phyloP scores from a whole-genome alignment of 1,140 invertebrate genomes.

The honey bee (Apis mellifera) region DNA sequence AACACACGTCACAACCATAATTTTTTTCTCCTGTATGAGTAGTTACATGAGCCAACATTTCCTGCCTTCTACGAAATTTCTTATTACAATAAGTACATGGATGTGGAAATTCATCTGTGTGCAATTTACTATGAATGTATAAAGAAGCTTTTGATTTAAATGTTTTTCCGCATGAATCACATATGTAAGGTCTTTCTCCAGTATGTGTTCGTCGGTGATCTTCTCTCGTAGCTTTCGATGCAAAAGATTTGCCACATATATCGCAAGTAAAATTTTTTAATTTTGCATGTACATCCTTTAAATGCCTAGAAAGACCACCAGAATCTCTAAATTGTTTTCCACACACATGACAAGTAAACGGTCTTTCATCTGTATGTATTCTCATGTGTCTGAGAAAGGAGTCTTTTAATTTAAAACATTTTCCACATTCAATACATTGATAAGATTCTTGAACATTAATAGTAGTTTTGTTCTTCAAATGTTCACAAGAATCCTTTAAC shows the following conservation, averaged over 20 bases:
- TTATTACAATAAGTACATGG: constrained; percentile 79
- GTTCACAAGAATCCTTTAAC: not conserved
- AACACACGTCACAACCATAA: constrained; percentile 81
- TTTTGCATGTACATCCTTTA: constrained; percentile 70
- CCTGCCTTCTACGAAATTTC: constrained; percentile 81
- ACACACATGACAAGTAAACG: constrained; percentile 86
- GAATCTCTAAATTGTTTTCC: constrained; percentile 82
- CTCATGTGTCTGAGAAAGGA: constrained; percentile 80
- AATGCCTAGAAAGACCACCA: constrained; percentile 73
- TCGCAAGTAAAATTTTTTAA: constrained; percentile 79
- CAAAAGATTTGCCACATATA: constrained; percentile 76
- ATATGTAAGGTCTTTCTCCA: constrained; percentile 84
- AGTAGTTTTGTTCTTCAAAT: constrained; percentile 18
- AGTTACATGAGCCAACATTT: constrained; percentile 79
- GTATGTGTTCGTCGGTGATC: constrained; percentile 86
- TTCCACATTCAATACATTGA: constrained; percentile 80
- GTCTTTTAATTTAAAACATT: constrained; percentile 78
- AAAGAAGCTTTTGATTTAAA: constrained; percentile 82
- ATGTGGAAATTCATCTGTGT: constrained; percentile 81
- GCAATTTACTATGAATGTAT: constrained; percentile 82
- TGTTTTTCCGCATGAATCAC: constrained; percentile 84
- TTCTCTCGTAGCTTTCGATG: constrained; percentile 82
- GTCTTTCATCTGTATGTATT: constrained; percentile 86
- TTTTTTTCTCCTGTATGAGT: constrained; percentile 81
- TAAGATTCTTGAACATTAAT: constrained; percentile 66